Conservation (phyloP, 2,797 vertebrate genomes). For the Danionella dracula region DNA sequence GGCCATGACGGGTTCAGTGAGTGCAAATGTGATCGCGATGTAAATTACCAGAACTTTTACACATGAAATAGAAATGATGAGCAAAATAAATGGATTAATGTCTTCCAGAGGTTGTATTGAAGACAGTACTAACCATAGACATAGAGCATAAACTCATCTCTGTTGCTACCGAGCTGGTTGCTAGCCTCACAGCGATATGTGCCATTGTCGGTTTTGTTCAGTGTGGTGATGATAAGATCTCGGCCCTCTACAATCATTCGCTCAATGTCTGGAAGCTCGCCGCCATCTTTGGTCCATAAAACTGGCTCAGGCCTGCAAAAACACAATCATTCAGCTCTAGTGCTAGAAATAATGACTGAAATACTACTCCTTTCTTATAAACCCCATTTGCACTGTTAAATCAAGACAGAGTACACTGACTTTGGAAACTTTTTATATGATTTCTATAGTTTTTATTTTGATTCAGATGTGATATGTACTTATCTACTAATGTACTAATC, state of each 20-base stretch:
- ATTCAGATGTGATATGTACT: too few species aligned
- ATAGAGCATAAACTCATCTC: slow-evolving; percentile 90
- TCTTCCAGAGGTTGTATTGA: not conserved
- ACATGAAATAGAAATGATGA: slow-evolving; percentile 9
- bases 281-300: slow-evolving; percentile 95
- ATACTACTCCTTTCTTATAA: too few species aligned
- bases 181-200: slow-evolving; percentile 97
- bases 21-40: not conserved
- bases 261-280: slow-evolving; percentile 91
- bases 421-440: too few species aligned
- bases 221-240: slow-evolving; percentile 88
- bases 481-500: too few species aligned
- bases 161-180: slow-evolving; percentile 91
- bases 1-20: slow-evolving; percentile 36
- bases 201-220: slow-evolving; percentile 98
- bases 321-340: not conserved
- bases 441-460: too few species aligned
- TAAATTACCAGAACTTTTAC: slow-evolving; percentile 14
- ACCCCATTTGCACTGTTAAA: too few species aligned
- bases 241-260: slow-evolving; percentile 95
- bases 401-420: too few species aligned
- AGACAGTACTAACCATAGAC: slow-evolving; percentile 85
- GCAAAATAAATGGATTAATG: not conserved
- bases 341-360: too few species aligned
- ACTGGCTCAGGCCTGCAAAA: slow-evolving; percentile 86